These are phyloP conservation scores for Alethe castanea DNA, from an alignment of 2,113 vertebrate species.

Conservation along the genomic window DNA sequence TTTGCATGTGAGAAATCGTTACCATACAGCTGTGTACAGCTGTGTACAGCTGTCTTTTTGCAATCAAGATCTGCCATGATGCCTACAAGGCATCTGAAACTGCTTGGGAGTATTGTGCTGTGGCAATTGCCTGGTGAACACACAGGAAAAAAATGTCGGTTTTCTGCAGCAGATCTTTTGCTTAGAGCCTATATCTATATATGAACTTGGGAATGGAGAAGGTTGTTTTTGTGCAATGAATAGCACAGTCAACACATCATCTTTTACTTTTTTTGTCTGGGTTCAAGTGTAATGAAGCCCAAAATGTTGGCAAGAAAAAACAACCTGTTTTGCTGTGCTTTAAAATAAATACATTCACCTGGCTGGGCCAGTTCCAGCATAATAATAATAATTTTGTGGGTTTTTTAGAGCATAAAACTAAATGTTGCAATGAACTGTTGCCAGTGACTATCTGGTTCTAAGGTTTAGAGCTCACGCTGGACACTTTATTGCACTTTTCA, in stretches of 20 bases:
- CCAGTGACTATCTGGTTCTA: not conserved
- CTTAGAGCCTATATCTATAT: not conserved
- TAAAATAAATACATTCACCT: slow-evolving; percentile 5
- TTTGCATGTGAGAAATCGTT: not conserved
- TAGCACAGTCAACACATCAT: not conserved
- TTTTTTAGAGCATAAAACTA: not conserved
- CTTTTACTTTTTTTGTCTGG: not conserved
- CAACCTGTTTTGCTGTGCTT: not conserved
- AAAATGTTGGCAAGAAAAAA: not conserved
- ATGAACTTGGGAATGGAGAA: not conserved
- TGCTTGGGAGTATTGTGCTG: not conserved
- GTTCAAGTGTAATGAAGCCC: not conserved
- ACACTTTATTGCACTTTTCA: not conserved
- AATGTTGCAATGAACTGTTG: not conserved
- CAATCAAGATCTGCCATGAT: not conserved
- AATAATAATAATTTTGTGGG: not conserved
- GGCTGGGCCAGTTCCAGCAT: not conserved
- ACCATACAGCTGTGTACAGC: not conserved
- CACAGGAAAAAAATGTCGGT: not conserved
- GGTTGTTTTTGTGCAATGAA: not conserved
- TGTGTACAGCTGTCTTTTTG: slow-evolving; percentile 21
- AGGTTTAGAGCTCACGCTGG: not conserved
- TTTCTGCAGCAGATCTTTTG: not conserved
- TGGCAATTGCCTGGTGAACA: not conserved
- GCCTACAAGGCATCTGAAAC: not conserved